phyloP scores from a whole-genome alignment of 2,113 vertebrate species.

The Peucedramus taeniatus region DNA sequence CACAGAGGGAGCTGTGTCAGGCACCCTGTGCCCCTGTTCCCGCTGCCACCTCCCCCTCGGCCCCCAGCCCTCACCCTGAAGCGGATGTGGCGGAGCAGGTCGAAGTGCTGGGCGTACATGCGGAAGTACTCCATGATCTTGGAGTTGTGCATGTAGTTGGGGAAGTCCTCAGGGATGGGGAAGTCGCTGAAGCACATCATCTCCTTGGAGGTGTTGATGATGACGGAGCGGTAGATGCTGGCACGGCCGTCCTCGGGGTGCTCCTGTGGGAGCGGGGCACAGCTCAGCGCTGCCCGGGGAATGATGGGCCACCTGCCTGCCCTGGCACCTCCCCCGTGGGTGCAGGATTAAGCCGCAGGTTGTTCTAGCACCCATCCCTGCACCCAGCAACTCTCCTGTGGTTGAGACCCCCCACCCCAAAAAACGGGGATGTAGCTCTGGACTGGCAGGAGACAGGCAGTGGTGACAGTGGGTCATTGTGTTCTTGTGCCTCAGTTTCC shows the following conservation, averaged over 20 bases:
- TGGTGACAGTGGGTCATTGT: fast-evolving
- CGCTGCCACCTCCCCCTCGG: fast-evolving
- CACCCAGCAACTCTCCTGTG: neutral
- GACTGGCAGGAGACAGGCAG: fast-evolving
- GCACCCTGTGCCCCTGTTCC: fast-evolving
- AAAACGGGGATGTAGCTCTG: neutral
- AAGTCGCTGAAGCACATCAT: slow-evolving; percentile 94
- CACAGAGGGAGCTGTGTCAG: neutral
- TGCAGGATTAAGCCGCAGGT: neutral
- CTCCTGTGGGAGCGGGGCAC: slow-evolving; percentile 27
- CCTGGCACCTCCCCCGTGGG: fast-evolving
- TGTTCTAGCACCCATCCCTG: fast-evolving
- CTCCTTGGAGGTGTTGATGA: slow-evolving; percentile 90
- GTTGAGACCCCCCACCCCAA: fast-evolving
- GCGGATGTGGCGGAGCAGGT: slow-evolving; percentile 75
- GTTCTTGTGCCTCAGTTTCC: neutral
- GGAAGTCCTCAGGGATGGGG: slow-evolving; percentile 81
- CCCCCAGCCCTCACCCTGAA: slow-evolving; percentile 74
- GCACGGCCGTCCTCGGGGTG: slow-evolving; percentile 59
- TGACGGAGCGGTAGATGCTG: slow-evolving; percentile 84
- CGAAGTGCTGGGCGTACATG: slow-evolving; percentile 81
- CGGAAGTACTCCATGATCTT: slow-evolving; percentile 82
- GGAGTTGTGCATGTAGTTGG: slow-evolving; percentile 82
- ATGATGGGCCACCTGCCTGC: neutral
- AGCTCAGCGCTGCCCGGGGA: fast-evolving